Evolutionary conservation across 2,888 invertebrate genomes (phyloP), one percentile per base, ranked within the genome.

Genomic region (Melanchra persicariae): DNA sequence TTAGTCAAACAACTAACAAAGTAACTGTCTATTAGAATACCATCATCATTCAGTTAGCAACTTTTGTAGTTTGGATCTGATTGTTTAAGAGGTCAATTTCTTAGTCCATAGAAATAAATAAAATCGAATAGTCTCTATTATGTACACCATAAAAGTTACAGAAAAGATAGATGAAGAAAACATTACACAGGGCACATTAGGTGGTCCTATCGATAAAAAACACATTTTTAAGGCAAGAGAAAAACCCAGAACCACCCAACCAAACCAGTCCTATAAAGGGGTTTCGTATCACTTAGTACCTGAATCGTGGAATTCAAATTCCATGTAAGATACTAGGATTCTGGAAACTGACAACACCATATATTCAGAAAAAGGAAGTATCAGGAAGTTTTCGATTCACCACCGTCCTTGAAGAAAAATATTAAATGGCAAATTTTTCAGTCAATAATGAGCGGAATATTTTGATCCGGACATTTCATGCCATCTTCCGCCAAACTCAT

Each of bases 401-500:
- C 19, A 17, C 30, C 24, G 9, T 3, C 24, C 19, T 45, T 26
- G 15, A 6, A 26, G 12, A 26, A 54, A 47, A 54, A 30, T 54
- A 64, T 54, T 49, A 17, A 30, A 30, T 69, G n/a, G 9, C 17
- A n/a, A 22, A 34, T 77, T 77, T 43, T 60, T 55, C 34, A 34
- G 54, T 60, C 40, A 17, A 54, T 59, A 77, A 12, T 47, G 26
- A 77, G n/a, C n/a, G 40, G 43, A n/a, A n/a, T 19, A 63, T 72
- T 26, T 34, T 63, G 43, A 64, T 72, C 34, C n/a, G 22, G 24
- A 26, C 58, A 43, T 43, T 52, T 45, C 34, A 15, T 40, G 24
- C 61, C 34, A 40, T 26, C 43, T 49, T 80, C 12, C 17, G 15
- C n/a, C 30, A 75, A 66, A 74, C 45, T 63, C 75, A 66, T 80